Conservation (phyloP, 1,140 invertebrate species). For the Hirudo medicinalis region DNA sequence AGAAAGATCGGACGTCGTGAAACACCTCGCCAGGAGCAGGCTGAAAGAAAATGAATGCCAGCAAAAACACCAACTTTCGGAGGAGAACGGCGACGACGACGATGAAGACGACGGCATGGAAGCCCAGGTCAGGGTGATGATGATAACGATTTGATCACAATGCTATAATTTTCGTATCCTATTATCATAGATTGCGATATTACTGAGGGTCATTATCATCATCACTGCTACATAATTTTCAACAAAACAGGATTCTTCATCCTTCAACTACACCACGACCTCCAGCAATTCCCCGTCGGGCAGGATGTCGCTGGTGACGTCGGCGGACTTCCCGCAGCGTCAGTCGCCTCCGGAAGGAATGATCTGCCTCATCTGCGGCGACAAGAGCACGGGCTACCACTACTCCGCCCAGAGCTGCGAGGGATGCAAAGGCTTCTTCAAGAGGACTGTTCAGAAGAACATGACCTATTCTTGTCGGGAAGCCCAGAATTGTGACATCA, state of each 20-base stretch:
- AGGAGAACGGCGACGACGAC: conserved; percentile 1
- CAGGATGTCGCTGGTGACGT: background rate
- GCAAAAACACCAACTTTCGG: too few relatives aligned
- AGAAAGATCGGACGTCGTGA: too few relatives aligned
- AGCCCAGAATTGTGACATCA: conserved; percentile 84
- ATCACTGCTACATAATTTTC: background rate
- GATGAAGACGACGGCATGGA: background rate
- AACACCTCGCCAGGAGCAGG: too few relatives aligned
- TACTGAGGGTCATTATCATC: background rate
- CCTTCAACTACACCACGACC: background rate
- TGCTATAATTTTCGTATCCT: background rate
- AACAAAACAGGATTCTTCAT: background rate
- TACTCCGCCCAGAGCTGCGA: conserved; percentile 83
- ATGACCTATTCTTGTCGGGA: conserved; percentile 90
- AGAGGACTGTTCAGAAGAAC: conserved; percentile 90
- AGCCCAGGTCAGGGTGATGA: background rate
- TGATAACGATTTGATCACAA: background rate
- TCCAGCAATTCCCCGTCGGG: background rate
- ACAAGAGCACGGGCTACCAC: conserved; percentile 93
- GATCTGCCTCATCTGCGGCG: conserved; percentile 87
- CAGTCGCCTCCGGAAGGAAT: background rate
- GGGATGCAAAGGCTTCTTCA: conserved; percentile 95
- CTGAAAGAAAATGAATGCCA: too few relatives aligned
- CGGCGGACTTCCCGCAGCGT: background rate
- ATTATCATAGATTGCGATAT: background rate